Evolutionary conservation across 2,888 invertebrate species (phyloP), one percentile per base, ranked within the genome.

Genomic region (Drosophila anomalata): DNA sequence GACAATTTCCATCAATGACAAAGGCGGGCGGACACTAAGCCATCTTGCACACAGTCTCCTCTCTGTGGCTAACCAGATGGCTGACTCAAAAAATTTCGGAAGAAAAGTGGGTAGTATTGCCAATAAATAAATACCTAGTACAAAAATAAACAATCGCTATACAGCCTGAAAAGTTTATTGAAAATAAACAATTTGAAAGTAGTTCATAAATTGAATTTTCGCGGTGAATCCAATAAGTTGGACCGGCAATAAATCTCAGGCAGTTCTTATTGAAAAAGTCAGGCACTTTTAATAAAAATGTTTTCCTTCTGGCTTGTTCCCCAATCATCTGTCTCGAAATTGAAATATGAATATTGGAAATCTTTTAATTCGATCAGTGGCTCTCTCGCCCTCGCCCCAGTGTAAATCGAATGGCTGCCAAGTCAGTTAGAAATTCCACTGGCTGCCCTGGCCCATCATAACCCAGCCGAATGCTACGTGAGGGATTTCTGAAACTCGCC

Each of bases 1-100:
- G 75, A 79, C 68, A 68, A 73, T 87, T 80, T 71, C 73, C 65
- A 77, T 87, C 87, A 72, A 76, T 77, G 83, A 72, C 68, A 72
- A 83, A 56, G 61, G 59, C 58, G 56, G 74, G 60, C 57, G 53
- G 77, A 69, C 53, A 55, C 61, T 62, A 62, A 55, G 62, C 54
- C 61, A 46, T 54, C 36, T 36, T 36, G n/a, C 2, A 39, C 62
- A 58, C 12, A 33, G 33, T 6, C 63, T 53, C 42, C 50, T 51
- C 48, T 36, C 54, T 36, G 31, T 22, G 54, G 47, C 56, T 52
- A 61, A 17, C 17, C 48, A 26, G 29, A 47, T 11, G 41, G 41
- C n/a, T 17, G 12, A 44, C 47, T 48, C 11, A 9, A 4, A 4
- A 4, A 31, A 6, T 3, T 41, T 3, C 1, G 9, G 17, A 11